These are phyloP conservation scores for Mustelus asterias DNA, from an alignment of 2,113 vertebrate genomes.

Conservation along the genomic window DNA sequence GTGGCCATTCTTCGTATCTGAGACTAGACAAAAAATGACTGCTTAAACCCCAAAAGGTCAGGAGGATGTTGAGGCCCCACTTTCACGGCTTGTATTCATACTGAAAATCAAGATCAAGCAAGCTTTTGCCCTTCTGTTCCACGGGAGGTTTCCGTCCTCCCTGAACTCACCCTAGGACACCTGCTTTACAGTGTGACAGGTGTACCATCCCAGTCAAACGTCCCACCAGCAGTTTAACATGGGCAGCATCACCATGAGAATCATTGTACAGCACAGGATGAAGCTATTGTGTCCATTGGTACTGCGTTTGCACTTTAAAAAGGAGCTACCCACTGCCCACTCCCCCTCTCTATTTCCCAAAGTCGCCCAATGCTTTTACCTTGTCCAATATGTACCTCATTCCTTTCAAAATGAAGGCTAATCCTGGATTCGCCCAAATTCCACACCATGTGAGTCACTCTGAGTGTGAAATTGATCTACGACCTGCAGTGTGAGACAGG, in stretches of 20 bases:
- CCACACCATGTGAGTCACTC: background rate
- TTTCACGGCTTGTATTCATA: too few species aligned
- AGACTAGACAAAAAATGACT: background rate
- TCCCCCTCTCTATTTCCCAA: background rate
- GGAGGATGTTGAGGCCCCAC: too few species aligned
- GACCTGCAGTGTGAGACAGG: background rate
- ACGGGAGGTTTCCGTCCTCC: too few species aligned
- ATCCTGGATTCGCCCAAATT: background rate
- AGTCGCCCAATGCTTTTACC: background rate
- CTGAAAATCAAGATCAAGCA: too few species aligned
- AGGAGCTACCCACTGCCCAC: background rate
- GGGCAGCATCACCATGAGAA: background rate
- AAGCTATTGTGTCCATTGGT: background rate
- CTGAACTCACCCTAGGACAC: background rate
- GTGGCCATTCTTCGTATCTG: background rate
- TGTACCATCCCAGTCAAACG: background rate
- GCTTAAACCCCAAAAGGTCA: too few species aligned
- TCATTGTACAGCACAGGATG: background rate
- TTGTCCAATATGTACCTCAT: background rate
- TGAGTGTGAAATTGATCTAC: background rate
- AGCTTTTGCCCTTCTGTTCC: too few species aligned
- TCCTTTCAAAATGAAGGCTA: background rate
- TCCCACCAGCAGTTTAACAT: background rate
- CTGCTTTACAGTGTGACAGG: background rate
- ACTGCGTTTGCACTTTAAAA: background rate